Percentiles rank a stretch among this genome's conserved stretches.
phyloP scores from a whole-genome alignment of 2,888 invertebrate genomes.

The Lordiphosa fenestrarum region DNA sequence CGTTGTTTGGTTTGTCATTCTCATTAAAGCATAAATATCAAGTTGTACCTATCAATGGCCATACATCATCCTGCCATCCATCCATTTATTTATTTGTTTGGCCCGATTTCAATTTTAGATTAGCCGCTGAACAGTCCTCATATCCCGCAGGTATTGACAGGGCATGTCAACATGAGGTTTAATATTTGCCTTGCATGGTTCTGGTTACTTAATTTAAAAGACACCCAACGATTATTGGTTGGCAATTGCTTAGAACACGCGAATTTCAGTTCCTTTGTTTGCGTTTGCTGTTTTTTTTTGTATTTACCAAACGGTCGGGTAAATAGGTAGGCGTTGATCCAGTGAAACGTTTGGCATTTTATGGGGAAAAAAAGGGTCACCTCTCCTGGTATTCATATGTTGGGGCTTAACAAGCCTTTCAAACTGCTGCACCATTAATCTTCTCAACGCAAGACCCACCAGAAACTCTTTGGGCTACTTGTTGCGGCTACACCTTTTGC shows the following conservation, averaged over 20 bases:
- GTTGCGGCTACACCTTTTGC: constrained; percentile 61
- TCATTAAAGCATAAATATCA: constrained; percentile 52
- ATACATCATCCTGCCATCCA: constrained; percentile 44
- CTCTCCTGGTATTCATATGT: constrained; percentile 45
- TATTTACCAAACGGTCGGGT: constrained; percentile 37
- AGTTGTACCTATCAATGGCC: constrained; percentile 51
- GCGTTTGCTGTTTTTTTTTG: constrained; percentile 23
- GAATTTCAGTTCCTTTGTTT: constrained; percentile 34
- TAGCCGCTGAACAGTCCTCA: constrained; percentile 35
- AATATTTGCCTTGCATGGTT: constrained; percentile 63
- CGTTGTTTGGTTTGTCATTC: constrained; percentile 71
- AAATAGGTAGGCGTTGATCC: constrained; percentile 72
- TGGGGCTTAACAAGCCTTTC: constrained; percentile 51
- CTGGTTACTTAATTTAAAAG: constrained; percentile 72
- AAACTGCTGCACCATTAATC: no score
- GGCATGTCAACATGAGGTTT: constrained; percentile 50
- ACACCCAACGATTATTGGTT: constrained; percentile 73
- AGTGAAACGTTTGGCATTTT: constrained; percentile 38
- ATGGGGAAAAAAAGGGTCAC: constrained; percentile 7
- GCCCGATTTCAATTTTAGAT: constrained; percentile 78
- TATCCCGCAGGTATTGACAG: constrained; percentile 23
- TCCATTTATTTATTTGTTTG: constrained; percentile 41
- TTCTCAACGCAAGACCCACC: constrained; percentile 8
- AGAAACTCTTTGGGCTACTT: constrained; percentile 70
- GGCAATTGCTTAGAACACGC: constrained; percentile 74